These are phyloP conservation scores for Leucania comma DNA, from an alignment of 2,888 invertebrate species.

Conservation along the genomic window DNA sequence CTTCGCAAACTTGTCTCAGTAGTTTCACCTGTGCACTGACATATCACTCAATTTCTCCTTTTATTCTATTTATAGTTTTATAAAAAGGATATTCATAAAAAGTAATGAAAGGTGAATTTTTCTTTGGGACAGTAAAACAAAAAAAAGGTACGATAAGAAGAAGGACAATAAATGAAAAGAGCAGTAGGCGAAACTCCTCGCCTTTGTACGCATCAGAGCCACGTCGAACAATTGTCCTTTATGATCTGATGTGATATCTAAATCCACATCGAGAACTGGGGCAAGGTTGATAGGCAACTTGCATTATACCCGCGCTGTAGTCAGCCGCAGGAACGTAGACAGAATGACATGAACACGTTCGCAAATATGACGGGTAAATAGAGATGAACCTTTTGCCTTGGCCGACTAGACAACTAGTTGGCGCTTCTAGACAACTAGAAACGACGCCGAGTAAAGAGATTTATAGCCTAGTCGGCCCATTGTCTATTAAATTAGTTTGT, in stretches of 20 bases:
- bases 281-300: constrained; percentile 16
- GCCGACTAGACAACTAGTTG: background rate
- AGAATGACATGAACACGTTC: constrained; percentile 7
- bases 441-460: background rate
- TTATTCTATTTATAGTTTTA: too few relatives aligned
- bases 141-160: too few relatives aligned
- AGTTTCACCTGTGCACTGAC: too few relatives aligned
- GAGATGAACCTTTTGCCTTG: background rate
- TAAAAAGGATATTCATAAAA: too few relatives aligned
- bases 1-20: too few relatives aligned
- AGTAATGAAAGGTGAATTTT: too few relatives aligned
- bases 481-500: background rate
- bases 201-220: background rate
- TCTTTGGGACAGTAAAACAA: too few relatives aligned
- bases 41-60: too few relatives aligned
- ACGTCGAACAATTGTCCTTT: constrained; percentile 5
- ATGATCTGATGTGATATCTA: constrained; percentile 17
- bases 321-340: constrained; percentile 4
- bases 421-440: background rate
- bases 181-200: background rate
- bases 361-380: background rate
- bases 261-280: constrained; percentile 15
- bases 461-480: background rate
- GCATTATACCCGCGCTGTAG: background rate
- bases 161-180: background rate